These are phyloP conservation scores for Pterocles orientalis DNA, from an alignment of 2,113 vertebrate genomes.

Conservation along the genomic window DNA sequence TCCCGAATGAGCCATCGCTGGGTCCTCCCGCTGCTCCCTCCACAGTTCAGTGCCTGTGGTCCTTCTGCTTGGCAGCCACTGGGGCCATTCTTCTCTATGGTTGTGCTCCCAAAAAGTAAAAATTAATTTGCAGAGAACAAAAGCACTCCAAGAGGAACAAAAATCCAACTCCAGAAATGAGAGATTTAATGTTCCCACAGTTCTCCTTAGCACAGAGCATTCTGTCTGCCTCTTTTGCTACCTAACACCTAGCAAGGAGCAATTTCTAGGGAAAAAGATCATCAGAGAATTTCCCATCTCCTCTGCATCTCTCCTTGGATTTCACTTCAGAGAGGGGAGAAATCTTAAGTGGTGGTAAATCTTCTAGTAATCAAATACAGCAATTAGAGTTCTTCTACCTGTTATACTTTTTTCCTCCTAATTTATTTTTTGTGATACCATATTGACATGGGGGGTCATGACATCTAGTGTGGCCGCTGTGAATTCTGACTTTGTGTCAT, in stretches of 20 bases:
- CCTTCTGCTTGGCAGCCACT: background rate
- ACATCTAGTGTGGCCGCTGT: background rate
- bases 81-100: fast-evolving
- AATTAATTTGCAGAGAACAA: background rate
- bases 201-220: background rate
- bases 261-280: background rate
- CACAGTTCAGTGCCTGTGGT: fast-evolving
- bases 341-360: constrained; percentile 33
- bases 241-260: background rate
- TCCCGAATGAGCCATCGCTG: background rate
- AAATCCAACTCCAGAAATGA: background rate
- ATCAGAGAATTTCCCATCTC: background rate
- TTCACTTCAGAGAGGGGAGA: constrained; percentile 32
- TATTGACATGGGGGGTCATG: background rate
- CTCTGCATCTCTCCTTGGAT: constrained; percentile 45
- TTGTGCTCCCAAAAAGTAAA: background rate
- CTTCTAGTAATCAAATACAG: constrained; percentile 55
- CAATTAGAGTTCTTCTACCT: background rate
- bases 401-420: background rate
- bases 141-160: background rate
- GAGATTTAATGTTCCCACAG: background rate
- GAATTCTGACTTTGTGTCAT: background rate
- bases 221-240: background rate
- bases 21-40: background rate
- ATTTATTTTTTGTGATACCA: constrained; percentile 24